Conservation (phyloP, 1,140 invertebrate genomes). For the Hycleus cichorii region DNA sequence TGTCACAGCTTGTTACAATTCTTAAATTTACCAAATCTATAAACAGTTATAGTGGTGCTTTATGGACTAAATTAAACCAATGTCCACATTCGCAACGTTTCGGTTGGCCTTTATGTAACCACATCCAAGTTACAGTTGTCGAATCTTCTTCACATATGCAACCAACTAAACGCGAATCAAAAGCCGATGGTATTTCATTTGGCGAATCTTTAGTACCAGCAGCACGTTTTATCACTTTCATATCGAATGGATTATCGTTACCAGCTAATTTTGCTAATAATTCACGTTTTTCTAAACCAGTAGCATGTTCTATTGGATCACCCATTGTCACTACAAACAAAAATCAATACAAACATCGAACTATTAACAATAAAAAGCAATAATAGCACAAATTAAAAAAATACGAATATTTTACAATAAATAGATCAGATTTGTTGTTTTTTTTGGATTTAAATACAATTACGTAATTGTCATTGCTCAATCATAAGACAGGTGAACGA, state of each 20-base stretch:
- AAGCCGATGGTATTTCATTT: constrained; percentile 82
- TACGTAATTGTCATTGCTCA: constrained; percentile 21
- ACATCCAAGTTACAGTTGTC: constrained; percentile 85
- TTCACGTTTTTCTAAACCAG: constrained; percentile 86
- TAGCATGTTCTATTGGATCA: constrained; percentile 86
- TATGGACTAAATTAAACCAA: constrained; percentile 89
- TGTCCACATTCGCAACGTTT: constrained; percentile 92
- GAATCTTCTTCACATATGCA: constrained; percentile 96
- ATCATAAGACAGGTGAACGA: constrained; percentile 2
- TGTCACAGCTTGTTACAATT: too few relatives aligned
- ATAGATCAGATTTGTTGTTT: background rate
- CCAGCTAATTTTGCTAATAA: constrained; percentile 75
- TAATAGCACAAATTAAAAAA: background rate
- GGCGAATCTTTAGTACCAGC: constrained; percentile 79
- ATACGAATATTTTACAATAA: background rate
- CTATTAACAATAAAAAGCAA: background rate
- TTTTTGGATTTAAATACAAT: constrained; percentile 9
- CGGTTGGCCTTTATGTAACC: constrained; percentile 78
- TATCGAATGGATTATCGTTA: constrained; percentile 85
- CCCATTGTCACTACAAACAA: constrained; percentile 53
- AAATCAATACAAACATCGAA: background rate
- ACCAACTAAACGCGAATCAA: constrained; percentile 83
- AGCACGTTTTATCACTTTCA: constrained; percentile 71
- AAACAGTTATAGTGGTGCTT: constrained; percentile 51
- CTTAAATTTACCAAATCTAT: too few relatives aligned